phyloP scores from a whole-genome alignment of 2,888 invertebrate species.

The Allolobophora icterica region DNA sequence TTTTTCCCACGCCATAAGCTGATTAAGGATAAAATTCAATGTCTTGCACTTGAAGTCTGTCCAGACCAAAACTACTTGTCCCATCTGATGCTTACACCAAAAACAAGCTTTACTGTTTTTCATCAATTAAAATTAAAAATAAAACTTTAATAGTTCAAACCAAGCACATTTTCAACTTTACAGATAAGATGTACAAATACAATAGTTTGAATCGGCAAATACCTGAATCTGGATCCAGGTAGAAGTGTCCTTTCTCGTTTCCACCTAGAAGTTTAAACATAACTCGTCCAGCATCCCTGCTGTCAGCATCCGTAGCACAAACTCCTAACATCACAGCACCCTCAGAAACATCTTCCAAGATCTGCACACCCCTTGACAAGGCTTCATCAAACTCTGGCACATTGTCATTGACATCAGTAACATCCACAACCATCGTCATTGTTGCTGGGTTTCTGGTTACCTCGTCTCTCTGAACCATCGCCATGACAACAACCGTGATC shows the following conservation, averaged over 20 bases:
- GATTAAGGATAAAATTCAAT: background rate
- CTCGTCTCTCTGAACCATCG: constrained; percentile 68
- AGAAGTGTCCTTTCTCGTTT: constrained; percentile 83
- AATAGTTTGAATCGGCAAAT: background rate
- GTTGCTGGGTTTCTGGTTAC: constrained; percentile 62
- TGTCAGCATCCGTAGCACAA: background rate
- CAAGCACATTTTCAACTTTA: background rate
- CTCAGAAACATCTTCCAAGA: constrained; percentile 48
- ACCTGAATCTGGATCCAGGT: constrained; percentile 82
- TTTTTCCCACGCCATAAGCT: background rate
- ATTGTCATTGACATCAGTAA: constrained; percentile 89
- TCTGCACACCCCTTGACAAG: constrained; percentile 28
- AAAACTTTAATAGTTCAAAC: background rate
- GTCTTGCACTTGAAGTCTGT: background rate
- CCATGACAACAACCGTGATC: constrained; percentile 81
- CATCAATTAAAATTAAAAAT: background rate
- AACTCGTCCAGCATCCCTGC: background rate
- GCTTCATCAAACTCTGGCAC: constrained; percentile 79
- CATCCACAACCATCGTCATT: constrained; percentile 77
- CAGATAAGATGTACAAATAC: too few species aligned
- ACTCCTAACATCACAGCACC: constrained; percentile 43
- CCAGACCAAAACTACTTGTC: background rate
- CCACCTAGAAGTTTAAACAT: constrained; percentile 66
- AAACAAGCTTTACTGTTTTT: background rate
- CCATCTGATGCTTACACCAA: background rate